Evolutionary conservation across 2,888 invertebrate genomes (phyloP).

Genomic region (Amphipoea lucens): DNA sequence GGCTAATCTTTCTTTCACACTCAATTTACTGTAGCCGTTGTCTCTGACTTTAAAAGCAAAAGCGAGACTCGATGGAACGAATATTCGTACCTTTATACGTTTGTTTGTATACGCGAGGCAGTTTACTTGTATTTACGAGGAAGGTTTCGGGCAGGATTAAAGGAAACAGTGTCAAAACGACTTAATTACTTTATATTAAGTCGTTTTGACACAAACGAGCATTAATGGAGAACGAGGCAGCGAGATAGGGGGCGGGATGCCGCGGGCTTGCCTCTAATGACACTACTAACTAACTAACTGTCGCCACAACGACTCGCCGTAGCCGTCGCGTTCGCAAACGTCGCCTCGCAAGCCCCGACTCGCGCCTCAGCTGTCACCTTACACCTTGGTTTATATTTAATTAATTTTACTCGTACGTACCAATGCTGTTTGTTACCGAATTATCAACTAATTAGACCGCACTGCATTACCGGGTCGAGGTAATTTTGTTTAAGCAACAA

Average conservation of each 20-base stretch:
- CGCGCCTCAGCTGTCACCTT: conserved; percentile 73
- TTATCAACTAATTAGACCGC: conserved; percentile 76
- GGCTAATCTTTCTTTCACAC: conserved; percentile 68
- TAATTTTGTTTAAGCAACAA: conserved; percentile 64
- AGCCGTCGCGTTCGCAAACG: conserved; percentile 69
- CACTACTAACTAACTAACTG: conserved; percentile 86
- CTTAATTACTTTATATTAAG: conserved; percentile 85
- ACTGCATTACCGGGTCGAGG: conserved; percentile 68
- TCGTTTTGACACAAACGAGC: conserved; percentile 85
- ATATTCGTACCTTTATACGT: conserved; percentile 42
- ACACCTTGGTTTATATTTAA: conserved; percentile 76
- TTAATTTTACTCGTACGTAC: conserved; percentile 73
- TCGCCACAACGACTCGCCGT: conserved; percentile 81
- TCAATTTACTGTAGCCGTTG: conserved; percentile 63
- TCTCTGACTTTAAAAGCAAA: conserved; percentile 62
- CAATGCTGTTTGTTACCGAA: conserved; percentile 72
- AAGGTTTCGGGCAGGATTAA: conserved; percentile 74
- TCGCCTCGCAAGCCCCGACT: conserved; percentile 46
- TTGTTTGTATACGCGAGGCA: conserved; percentile 63
- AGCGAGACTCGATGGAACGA: conserved; percentile 55
- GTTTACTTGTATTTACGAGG: conserved; percentile 63
- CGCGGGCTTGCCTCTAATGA: conserved; percentile 82
- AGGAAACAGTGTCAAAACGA: conserved; percentile 77
- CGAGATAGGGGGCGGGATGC: conserved; percentile 76
- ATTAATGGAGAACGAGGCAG: conserved; percentile 81